Evolutionary conservation across 92 coral and sea anemone species (phyloP).

Genomic region (Porites cylindrica): DNA sequence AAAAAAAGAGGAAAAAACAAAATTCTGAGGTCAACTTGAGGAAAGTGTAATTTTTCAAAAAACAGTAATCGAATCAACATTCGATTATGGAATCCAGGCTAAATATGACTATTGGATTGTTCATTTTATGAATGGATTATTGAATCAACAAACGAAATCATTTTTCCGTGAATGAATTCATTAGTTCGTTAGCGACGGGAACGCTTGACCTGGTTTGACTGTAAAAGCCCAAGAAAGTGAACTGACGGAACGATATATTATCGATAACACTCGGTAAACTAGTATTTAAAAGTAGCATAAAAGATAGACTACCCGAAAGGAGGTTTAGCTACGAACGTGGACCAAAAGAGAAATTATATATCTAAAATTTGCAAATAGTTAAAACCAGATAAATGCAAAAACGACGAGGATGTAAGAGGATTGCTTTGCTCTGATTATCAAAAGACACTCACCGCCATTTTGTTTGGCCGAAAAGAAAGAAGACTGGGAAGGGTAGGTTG

Average conservation of each 20-base stretch:
- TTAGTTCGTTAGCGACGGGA: too few species aligned
- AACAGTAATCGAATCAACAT: too few species aligned
- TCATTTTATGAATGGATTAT: too few species aligned
- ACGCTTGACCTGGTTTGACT: too few species aligned
- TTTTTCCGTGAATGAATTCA: too few species aligned
- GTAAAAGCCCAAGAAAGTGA: background rate
- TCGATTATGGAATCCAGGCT: too few species aligned
- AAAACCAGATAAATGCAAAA: background rate
- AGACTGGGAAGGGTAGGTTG: slow-evolving; percentile 55
- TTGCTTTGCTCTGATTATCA: background rate
- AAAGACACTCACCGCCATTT: slow-evolving; percentile 89
- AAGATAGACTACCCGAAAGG: background rate
- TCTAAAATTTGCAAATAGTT: background rate
- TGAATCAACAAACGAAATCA: too few species aligned
- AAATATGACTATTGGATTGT: too few species aligned
- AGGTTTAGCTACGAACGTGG: background rate
- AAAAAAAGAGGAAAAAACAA: too few species aligned
- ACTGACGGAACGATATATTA: background rate
- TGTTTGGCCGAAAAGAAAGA: slow-evolving; percentile 69
- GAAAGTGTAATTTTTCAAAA: too few species aligned
- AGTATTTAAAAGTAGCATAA: too few species aligned
- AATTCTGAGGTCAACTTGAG: too few species aligned
- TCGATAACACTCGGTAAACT: background rate
- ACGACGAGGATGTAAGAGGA: slow-evolving; percentile 34
- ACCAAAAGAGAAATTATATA: background rate